phyloP scores from a whole-genome alignment of 2,888 invertebrate genomes.

The Xestia xanthographa region DNA sequence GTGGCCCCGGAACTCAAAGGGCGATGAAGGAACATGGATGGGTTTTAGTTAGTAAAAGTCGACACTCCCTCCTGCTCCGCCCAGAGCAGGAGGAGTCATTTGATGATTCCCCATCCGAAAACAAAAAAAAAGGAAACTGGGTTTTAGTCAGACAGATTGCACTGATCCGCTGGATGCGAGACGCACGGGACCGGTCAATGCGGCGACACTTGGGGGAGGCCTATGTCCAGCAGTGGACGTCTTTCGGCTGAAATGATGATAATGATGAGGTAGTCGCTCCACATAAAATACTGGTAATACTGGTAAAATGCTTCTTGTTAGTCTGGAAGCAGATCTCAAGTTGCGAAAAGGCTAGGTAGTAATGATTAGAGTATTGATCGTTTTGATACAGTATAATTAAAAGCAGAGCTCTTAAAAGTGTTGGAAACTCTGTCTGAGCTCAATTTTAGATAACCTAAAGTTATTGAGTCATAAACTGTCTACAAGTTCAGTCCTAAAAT shows the following conservation, averaged over 20 bases:
- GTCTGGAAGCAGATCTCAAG: neutral
- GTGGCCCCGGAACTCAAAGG: no score
- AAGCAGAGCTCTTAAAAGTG: neutral
- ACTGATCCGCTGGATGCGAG: no score
- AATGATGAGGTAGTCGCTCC: neutral
- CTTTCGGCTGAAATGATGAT: no score
- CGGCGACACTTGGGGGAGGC: no score
- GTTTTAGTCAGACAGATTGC: neutral
- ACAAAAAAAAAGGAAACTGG: no score
- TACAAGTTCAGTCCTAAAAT: constrained; percentile 6
- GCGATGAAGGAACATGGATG: no score
- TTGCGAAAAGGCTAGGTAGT: neutral
- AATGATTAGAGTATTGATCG: neutral
- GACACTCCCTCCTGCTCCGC: no score
- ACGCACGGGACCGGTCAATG: no score
- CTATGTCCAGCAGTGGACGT: no score
- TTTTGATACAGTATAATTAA: neutral
- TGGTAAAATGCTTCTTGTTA: neutral
- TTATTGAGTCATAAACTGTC: neutral
- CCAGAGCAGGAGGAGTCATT: no score
- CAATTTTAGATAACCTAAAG: neutral
- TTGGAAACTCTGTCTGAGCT: neutral
- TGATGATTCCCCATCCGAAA: no score
- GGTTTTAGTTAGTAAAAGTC: no score
- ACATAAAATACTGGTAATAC: neutral